Evolutionary conservation across 2,113 vertebrate species (phyloP).

Genomic region (Tenebrosternarchus preto): DNA sequence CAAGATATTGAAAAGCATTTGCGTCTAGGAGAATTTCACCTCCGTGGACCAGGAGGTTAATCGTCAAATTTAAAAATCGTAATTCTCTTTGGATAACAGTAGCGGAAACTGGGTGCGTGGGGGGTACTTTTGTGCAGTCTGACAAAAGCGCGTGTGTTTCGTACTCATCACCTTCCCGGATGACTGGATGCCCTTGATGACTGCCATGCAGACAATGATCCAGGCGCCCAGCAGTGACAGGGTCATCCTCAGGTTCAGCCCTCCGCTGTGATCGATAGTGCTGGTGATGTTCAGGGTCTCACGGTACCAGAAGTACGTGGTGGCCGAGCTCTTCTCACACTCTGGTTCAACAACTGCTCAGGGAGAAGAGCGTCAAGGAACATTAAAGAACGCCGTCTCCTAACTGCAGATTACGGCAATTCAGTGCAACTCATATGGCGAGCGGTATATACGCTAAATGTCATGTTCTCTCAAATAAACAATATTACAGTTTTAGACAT

Average conservation of each 20-base stretch:
- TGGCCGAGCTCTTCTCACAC: conserved; percentile 96
- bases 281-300: conserved; percentile 93
- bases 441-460: background rate
- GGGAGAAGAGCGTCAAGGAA: background rate
- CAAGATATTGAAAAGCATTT: background rate
- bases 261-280: conserved; percentile 89
- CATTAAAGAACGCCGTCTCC: background rate
- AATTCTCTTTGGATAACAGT: no score
- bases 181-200: conserved; percentile 97
- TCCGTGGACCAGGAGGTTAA: no score
- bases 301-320: conserved; percentile 98
- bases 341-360: conserved; percentile 85
- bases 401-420: background rate
- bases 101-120: no score
- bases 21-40: no score
- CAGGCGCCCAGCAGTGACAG: conserved; percentile 90
- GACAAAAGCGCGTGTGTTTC: no score
- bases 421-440: background rate
- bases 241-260: conserved; percentile 97
- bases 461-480: background rate
- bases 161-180: conserved; percentile 86
- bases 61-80: no score
- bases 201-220: conserved; percentile 91
- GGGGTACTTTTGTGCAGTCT: no score
- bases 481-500: background rate